Conservation (phyloP, 2,888 invertebrate genomes). For the Philereme transversata region DNA sequence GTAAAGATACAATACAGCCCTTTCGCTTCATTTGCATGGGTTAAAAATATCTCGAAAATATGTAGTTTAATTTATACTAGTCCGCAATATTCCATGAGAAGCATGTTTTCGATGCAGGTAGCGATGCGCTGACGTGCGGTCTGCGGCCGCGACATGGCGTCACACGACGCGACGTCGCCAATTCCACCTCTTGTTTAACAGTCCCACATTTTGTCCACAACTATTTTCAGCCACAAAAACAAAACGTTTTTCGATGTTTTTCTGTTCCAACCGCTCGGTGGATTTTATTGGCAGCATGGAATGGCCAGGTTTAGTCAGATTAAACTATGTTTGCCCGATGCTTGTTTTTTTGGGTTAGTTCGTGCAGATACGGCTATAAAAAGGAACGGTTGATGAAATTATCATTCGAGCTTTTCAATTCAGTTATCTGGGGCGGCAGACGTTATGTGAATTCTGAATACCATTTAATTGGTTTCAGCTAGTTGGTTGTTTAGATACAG, state of each 20-base stretch:
- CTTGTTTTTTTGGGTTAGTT: slow-evolving; percentile 34
- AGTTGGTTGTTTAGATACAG: no score
- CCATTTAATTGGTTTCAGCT: no score
- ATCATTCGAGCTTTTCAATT: slow-evolving; percentile 30
- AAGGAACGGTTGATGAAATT: slow-evolving; percentile 32
- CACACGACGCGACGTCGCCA: slow-evolving; percentile 39
- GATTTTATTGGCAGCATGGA: slow-evolving; percentile 35
- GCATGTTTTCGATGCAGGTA: neutral
- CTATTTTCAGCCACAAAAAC: slow-evolving; percentile 33
- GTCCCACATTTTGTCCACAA: slow-evolving; percentile 45
- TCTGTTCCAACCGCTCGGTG: slow-evolving; percentile 30
- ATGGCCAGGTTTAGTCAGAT: slow-evolving; percentile 36
- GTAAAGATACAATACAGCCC: no score
- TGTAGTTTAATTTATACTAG: neutral
- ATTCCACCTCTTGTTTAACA: slow-evolving; percentile 24
- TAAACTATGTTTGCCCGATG: slow-evolving; percentile 38
- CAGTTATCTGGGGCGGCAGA: slow-evolving; percentile 2
- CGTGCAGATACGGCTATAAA: slow-evolving; percentile 24
- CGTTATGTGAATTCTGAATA: neutral
- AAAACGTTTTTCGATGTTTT: slow-evolving; percentile 27
- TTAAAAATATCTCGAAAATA: no score
- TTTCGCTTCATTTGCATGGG: no score
- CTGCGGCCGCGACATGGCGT: slow-evolving; percentile 34
- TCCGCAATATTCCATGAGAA: neutral
- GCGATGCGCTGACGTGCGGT: slow-evolving; percentile 41